Conservation (phyloP, 37 sponge, comb jelly and placozoan genomes). For the Haliclona indistincta region DNA sequence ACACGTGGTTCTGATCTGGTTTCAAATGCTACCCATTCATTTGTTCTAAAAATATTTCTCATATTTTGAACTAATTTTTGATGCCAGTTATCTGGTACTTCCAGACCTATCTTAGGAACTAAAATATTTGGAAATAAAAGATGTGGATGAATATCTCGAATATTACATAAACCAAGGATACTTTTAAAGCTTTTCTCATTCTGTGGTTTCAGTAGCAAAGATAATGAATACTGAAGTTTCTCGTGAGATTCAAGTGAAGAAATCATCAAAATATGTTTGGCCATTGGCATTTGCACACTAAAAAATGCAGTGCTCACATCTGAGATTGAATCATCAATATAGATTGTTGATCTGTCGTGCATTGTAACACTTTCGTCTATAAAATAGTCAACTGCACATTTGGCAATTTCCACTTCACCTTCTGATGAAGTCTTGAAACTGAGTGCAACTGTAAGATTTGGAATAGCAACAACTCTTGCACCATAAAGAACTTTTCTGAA, state of each 20-base stretch:
- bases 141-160: no score
- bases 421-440: neutral
- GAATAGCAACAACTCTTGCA: no score
- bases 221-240: neutral
- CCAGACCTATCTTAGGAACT: slow-evolving; percentile 17
- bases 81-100: slow-evolving; percentile 40
- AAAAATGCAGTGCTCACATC: neutral
- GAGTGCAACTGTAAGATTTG: no score
- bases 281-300: neutral
- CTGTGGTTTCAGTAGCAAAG: neutral
- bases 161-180: no score
- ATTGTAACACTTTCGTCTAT: neutral
- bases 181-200: neutral
- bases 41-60: slow-evolving; percentile 24
- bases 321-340: neutral
- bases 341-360: neutral
- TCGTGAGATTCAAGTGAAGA: neutral
- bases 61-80: slow-evolving; percentile 45
- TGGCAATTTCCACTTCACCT: neutral
- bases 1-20: neutral
- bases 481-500: no score
- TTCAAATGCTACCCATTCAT: slow-evolving; percentile 61
- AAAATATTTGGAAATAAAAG: neutral
- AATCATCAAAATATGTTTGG: neutral
- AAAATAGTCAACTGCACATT: neutral